A percentile compares a stretch with the other conserved stretches of the same genome.
Evolutionary conservation across 2,113 vertebrate species (phyloP).

Genomic region (Gallinago paraguaiae): DNA sequence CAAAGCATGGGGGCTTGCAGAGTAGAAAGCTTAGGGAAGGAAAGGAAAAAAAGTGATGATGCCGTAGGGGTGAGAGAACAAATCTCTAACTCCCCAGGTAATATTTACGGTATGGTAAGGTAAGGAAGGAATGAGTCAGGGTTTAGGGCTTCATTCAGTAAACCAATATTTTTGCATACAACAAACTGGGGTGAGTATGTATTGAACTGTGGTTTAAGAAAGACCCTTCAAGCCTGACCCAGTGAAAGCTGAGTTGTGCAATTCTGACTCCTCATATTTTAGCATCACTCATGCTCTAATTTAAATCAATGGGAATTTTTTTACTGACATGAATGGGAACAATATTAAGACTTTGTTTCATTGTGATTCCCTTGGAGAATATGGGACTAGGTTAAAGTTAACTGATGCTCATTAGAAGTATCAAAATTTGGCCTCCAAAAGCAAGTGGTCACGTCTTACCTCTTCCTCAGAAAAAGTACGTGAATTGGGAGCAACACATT

Average conservation of each 20-base stretch:
- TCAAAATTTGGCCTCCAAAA: background rate
- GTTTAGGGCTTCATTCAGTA: background rate
- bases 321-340: background rate
- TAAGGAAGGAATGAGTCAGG: background rate
- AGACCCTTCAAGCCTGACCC: background rate
- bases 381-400: background rate
- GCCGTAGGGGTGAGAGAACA: background rate
- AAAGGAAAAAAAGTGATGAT: background rate
- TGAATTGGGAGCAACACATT: background rate
- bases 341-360: background rate
- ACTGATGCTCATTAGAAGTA: background rate
- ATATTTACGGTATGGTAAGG: conserved; percentile 2
- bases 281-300: background rate
- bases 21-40: background rate
- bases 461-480: background rate
- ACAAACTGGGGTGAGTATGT: background rate
- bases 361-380: background rate
- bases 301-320: conserved; percentile 1
- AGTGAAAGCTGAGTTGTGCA: background rate
- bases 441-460: background rate
- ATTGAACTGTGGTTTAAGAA: background rate
- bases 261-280: conserved; percentile 13
- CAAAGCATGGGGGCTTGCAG: background rate
- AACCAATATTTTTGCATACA: background rate
- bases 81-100: background rate